A percentile compares a stretch with the other conserved stretches of the same genome.
Evolutionary conservation across 2,797 vertebrate genomes (phyloP).

Genomic region (Enteromius radiatus): DNA sequence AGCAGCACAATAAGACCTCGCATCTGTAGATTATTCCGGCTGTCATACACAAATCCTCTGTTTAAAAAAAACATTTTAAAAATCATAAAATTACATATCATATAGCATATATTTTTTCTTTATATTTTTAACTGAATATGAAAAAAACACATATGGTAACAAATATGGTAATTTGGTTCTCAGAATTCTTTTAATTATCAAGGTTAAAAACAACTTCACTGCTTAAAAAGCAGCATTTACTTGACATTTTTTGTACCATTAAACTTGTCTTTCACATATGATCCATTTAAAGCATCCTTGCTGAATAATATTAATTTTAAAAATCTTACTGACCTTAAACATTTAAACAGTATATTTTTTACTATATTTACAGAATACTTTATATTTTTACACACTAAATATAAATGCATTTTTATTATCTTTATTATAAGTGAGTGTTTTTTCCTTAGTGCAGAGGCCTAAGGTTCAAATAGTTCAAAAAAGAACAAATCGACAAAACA

Average conservation of each 20-base stretch:
- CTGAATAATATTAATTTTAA: not conserved
- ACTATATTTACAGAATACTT: no score
- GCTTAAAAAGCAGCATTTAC: not conserved
- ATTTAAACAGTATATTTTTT: not conserved
- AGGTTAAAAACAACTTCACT: not conserved
- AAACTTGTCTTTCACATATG: not conserved
- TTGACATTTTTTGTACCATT: not conserved
- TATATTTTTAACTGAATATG: not conserved
- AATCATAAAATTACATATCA: not conserved
- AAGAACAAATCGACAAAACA: not conserved
- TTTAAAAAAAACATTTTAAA: slow-evolving; percentile 48
- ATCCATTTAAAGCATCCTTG: not conserved
- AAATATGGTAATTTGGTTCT: not conserved
- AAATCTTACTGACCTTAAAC: not conserved
- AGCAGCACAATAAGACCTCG: slow-evolving; percentile 91
- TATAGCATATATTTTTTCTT: not conserved
- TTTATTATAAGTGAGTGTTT: not conserved
- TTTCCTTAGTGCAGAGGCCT: not conserved
- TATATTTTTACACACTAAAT: not conserved
- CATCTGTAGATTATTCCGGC: slow-evolving; percentile 90
- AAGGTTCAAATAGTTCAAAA: not conserved
- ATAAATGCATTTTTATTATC: not conserved
- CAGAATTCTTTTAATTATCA: not conserved
- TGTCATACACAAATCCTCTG: slow-evolving; percentile 92
- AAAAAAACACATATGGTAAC: no score